Percentiles rank a stretch among this genome's conserved stretches.
Evolutionary conservation across 2,888 invertebrate genomes (phyloP).

Genomic region (Disparrhopalites patrizii): DNA sequence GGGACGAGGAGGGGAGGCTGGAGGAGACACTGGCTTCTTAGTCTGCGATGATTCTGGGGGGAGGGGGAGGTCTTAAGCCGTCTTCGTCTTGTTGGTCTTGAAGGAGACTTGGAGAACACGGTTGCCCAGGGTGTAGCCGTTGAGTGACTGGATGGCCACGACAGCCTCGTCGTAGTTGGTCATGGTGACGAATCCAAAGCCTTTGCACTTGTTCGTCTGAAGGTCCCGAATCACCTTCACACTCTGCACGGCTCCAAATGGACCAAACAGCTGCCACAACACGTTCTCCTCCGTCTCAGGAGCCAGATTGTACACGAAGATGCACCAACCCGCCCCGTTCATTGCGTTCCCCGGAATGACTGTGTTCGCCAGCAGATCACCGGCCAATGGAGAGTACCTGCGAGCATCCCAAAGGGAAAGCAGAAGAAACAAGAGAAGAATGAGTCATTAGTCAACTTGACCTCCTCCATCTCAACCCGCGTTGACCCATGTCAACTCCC

Average conservation of each 20-base stretch:
- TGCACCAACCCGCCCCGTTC: slow-evolving; percentile 85
- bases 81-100: slow-evolving; percentile 86
- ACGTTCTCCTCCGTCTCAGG: slow-evolving; percentile 88
- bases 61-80: no score
- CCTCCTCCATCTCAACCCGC: no score
- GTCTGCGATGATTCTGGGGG: no score
- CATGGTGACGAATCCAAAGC: slow-evolving; percentile 98
- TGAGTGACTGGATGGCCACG: slow-evolving; percentile 91
- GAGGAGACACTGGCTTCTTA: no score
- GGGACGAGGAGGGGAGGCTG: no score
- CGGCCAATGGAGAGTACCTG: slow-evolving; percentile 77
- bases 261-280: slow-evolving; percentile 92
- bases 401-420: slow-evolving; percentile 46
- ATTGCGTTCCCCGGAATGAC: slow-evolving; percentile 80
- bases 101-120: slow-evolving; percentile 96
- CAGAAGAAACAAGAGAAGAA: slow-evolving; percentile 48
- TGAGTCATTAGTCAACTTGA: slow-evolving; percentile 64
- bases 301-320: slow-evolving; percentile 88
- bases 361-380: slow-evolving; percentile 72
- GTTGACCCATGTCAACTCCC: background rate
- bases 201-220: slow-evolving; percentile 95
- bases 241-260: slow-evolving; percentile 94
- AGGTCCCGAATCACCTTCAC: slow-evolving; percentile 95
- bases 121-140: slow-evolving; percentile 92
- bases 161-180: slow-evolving; percentile 96